phyloP scores from a whole-genome alignment of 2,888 invertebrate species.

The Leptopterna dolabrata region DNA sequence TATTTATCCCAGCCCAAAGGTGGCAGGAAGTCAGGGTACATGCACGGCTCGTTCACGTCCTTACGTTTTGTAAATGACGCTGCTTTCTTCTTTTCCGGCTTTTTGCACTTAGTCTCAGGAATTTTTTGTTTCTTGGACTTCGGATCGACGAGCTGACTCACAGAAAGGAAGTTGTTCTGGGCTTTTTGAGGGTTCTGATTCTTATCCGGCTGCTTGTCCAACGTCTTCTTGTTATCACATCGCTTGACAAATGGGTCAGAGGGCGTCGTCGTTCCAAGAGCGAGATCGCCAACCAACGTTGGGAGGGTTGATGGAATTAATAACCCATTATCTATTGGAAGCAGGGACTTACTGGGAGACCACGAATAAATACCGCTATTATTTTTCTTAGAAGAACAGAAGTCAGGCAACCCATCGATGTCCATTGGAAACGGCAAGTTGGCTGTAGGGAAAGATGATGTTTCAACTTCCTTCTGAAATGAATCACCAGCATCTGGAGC shows the following conservation, averaged over 20 bases:
- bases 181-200: conserved; percentile 45
- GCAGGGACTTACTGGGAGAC: conserved; percentile 63
- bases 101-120: not conserved
- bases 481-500: conserved; percentile 31
- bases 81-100: conserved; percentile 44
- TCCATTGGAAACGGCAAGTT: conserved; percentile 37
- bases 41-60: conserved; percentile 48
- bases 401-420: conserved; percentile 54
- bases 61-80: conserved; percentile 50
- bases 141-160: conserved; percentile 73
- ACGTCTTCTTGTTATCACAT: conserved; percentile 43
- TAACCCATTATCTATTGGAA: conserved; percentile 64
- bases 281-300: conserved; percentile 74
- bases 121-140: conserved; percentile 61
- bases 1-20: conserved; percentile 47
- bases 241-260: conserved; percentile 54
- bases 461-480: conserved; percentile 35
- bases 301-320: conserved; percentile 71
- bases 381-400: conserved; percentile 52
- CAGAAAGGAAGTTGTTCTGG: conserved; percentile 69
- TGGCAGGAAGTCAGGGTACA: conserved; percentile 49
- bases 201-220: conserved; percentile 53
- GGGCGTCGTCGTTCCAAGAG: conserved; percentile 67
- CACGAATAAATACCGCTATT: conserved; percentile 59
- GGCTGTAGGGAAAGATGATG: conserved; percentile 21